A percentile compares a stretch with the other conserved stretches of the same genome.
Evolutionary conservation across 2,113 vertebrate genomes (phyloP).

Genomic region (Pluvialis apricaria): DNA sequence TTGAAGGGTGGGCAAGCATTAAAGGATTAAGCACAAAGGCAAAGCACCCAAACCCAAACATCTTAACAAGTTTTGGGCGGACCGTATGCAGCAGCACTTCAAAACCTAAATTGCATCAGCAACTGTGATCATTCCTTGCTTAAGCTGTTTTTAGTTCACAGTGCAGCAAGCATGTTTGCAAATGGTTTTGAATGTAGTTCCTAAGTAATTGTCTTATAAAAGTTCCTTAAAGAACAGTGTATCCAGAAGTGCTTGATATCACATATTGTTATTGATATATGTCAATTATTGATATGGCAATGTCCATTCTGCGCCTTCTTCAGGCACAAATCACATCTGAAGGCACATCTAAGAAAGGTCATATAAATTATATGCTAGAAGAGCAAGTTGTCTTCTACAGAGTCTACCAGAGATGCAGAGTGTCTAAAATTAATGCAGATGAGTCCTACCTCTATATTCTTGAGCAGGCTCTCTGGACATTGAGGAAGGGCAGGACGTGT

Average conservation of each 20-base stretch:
- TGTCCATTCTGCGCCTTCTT: neutral
- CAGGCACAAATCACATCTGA: neutral
- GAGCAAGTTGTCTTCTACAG: neutral
- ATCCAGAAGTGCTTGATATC: neutral
- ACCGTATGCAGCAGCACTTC: neutral
- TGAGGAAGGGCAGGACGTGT: neutral
- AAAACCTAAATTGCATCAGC: neutral
- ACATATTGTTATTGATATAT: neutral
- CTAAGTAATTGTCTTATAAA: neutral
- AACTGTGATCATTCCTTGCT: neutral
- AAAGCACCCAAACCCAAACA: neutral
- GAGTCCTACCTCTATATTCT: neutral
- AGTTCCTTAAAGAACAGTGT: neutral
- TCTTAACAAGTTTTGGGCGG: neutral
- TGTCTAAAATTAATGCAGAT: neutral
- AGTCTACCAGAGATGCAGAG: neutral
- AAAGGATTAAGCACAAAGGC: neutral
- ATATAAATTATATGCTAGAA: neutral
- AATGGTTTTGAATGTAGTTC: neutral
- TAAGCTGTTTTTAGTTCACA: neutral
- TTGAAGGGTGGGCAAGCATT: neutral
- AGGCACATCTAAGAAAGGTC: neutral
- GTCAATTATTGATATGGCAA: neutral
- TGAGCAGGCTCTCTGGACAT: neutral
- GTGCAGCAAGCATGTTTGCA: neutral